Evolutionary conservation across 2,888 invertebrate species (phyloP).

Genomic region (Timema podura): DNA sequence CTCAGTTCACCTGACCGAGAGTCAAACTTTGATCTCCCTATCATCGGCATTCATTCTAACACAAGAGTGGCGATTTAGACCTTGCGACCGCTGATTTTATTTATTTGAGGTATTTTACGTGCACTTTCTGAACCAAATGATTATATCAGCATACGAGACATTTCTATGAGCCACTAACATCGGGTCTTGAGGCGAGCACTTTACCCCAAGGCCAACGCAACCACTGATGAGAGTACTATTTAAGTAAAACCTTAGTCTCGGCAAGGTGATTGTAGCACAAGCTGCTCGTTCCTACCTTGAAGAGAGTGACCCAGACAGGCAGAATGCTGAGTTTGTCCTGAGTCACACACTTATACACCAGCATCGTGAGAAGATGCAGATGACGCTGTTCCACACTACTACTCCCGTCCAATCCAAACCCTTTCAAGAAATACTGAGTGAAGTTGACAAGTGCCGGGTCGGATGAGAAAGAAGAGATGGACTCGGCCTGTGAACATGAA

Average conservation of each 20-base stretch:
- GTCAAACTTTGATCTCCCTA: too few species aligned
- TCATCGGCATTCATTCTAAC: too few species aligned
- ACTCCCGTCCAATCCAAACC: constrained; percentile 29
- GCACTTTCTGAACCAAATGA: too few species aligned
- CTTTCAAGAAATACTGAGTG: constrained; percentile 60
- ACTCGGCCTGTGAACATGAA: constrained; percentile 46
- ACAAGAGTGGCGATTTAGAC: too few species aligned
- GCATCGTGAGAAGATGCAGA: constrained; percentile 58
- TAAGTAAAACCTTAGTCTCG: not conserved
- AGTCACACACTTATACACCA: constrained; percentile 76
- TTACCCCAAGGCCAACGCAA: too few species aligned
- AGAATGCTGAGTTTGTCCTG: constrained; percentile 73
- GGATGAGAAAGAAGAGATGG: constrained; percentile 70
- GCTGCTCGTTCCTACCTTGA: constrained; percentile 54
- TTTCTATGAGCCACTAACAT: too few species aligned
- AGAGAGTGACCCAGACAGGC: constrained; percentile 65
- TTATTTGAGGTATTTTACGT: too few species aligned
- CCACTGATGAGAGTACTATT: not conserved
- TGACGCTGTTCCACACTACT: constrained; percentile 46
- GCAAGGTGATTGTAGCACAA: constrained; percentile 17
- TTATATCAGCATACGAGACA: too few species aligned
- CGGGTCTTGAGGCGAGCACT: too few species aligned
- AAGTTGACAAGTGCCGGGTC: constrained; percentile 67
- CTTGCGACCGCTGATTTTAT: too few species aligned
- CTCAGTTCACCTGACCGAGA: too few species aligned